Conservation (phyloP, 2,113 vertebrate genomes). For the Sprattus sprattus region DNA sequence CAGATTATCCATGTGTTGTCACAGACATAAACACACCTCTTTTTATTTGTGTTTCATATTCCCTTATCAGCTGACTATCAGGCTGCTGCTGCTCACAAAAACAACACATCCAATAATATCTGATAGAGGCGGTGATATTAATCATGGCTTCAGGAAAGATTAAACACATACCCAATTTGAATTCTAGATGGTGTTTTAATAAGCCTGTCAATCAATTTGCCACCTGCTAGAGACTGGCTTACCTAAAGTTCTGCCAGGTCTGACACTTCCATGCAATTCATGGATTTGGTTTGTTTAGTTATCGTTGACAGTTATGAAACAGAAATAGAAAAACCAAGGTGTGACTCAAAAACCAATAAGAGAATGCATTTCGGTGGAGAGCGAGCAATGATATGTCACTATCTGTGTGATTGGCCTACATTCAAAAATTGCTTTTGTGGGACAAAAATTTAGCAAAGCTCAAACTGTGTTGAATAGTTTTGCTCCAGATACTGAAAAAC, state of each 20-base stretch:
- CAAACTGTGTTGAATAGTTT: background rate
- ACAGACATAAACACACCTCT: background rate
- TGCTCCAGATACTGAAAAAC: background rate
- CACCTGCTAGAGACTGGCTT: background rate
- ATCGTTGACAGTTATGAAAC: background rate
- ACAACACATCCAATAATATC: background rate
- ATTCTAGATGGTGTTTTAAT: background rate
- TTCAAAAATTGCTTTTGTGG: background rate
- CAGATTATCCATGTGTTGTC: background rate
- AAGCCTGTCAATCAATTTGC: background rate
- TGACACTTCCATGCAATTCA: background rate
- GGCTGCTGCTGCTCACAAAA: background rate
- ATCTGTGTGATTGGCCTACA: background rate
- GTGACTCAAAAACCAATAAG: background rate
- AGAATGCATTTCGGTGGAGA: background rate
- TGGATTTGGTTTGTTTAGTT: background rate
- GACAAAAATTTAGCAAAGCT: background rate
- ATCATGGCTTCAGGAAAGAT: background rate
- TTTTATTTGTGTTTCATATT: background rate
- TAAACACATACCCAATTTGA: background rate
- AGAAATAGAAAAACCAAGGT: background rate
- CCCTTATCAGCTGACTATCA: background rate
- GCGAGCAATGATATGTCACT: background rate
- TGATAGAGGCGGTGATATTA: background rate
- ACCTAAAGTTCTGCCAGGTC: background rate